These are phyloP conservation scores for Teinopalpus imperialis DNA, from an alignment of 2,888 invertebrate genomes.

Conservation along the genomic window DNA sequence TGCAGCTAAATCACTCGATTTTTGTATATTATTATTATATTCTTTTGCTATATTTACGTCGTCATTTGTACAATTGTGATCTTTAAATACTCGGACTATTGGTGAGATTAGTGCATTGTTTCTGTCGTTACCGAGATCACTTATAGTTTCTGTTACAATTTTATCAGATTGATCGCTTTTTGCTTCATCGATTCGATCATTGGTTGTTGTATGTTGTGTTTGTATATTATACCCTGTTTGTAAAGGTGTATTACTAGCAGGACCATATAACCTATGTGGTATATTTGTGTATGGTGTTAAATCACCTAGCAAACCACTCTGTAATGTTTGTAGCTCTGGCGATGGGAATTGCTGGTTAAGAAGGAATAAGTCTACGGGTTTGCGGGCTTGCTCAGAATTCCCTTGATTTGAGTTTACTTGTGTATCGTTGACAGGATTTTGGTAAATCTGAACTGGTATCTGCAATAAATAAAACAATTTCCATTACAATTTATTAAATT, in stretches of 20 bases:
- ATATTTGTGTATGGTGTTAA: slow-evolving; percentile 31
- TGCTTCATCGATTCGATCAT: background rate
- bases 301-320: slow-evolving; percentile 30
- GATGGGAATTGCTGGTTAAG: slow-evolving; percentile 54
- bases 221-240: background rate
- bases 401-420: background rate
- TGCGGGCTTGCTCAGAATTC: slow-evolving; percentile 21
- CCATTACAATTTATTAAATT: too few species aligned
- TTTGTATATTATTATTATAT: slow-evolving; percentile 41
- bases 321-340: slow-evolving; percentile 35
- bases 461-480: slow-evolving; percentile 3
- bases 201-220: slow-evolving; percentile 1
- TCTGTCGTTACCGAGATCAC: too few species aligned
- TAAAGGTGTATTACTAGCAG: background rate
- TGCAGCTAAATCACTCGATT: slow-evolving; percentile 44
- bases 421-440: slow-evolving; percentile 28
- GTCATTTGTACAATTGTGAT: slow-evolving; percentile 59
- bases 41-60: slow-evolving; percentile 39
- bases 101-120: slow-evolving; percentile 39
- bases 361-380: slow-evolving; percentile 56
- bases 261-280: background rate
- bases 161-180: too few species aligned
- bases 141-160: too few species aligned
- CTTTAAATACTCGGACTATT: slow-evolving; percentile 65
- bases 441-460: slow-evolving; percentile 19